phyloP scores from a whole-genome alignment of 2,888 invertebrate genomes.

The Calameuta idolon region DNA sequence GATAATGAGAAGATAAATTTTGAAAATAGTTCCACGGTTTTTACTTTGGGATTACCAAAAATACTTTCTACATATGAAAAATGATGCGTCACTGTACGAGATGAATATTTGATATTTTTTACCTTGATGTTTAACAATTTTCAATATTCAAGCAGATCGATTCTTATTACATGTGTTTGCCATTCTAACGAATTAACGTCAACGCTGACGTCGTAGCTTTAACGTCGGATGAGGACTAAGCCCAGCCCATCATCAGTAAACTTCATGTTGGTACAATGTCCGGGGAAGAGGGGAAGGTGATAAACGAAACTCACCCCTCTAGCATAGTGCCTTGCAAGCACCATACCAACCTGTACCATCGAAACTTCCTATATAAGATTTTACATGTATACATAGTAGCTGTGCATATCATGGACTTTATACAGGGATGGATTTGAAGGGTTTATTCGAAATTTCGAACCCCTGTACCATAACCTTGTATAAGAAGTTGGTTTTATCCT shows the following conservation, averaged over 20 bases:
- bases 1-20: background rate
- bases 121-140: background rate
- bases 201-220: background rate
- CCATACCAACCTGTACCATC: background rate
- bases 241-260: constrained; percentile 20
- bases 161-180: background rate
- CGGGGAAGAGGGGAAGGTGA: constrained; percentile 6
- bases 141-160: background rate
- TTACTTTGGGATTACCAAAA: too few relatives aligned
- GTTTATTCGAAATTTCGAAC: background rate
- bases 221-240: constrained; percentile 15
- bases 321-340: background rate
- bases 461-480: background rate
- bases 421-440: background rate
- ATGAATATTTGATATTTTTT: too few relatives aligned
- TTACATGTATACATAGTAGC: background rate
- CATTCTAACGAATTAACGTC: constrained; percentile 12
- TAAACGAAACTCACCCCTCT: constrained; percentile 11
- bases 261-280: constrained; percentile 11
- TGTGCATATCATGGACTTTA: background rate
- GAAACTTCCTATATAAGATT: background rate
- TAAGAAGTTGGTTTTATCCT: constrained; percentile 15
- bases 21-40: too few relatives aligned
- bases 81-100: too few relatives aligned
- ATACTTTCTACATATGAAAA: too few relatives aligned